Conservation (phyloP, 2,888 invertebrate genomes). For the Erebia epiphron region DNA sequence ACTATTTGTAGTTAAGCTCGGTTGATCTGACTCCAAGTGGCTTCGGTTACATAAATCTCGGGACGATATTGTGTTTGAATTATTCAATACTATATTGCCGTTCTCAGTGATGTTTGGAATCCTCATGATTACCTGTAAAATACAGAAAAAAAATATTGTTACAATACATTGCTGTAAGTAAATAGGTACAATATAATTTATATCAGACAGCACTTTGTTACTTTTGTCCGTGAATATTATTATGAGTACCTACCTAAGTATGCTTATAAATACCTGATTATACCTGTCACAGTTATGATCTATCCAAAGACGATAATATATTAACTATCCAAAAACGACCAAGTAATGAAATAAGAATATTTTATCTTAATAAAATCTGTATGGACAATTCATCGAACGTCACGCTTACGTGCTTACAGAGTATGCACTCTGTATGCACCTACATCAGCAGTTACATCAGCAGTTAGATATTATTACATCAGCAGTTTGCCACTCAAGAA, state of each 20-base stretch:
- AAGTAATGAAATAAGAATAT: too few relatives aligned
- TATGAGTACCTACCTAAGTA: background rate
- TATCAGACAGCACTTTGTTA: background rate
- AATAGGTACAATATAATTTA: background rate
- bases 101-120: constrained; percentile 63
- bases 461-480: too few relatives aligned
- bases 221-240: background rate
- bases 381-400: too few relatives aligned
- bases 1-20: constrained; percentile 49
- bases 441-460: too few relatives aligned
- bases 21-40: constrained; percentile 41
- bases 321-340: too few relatives aligned
- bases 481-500: too few relatives aligned
- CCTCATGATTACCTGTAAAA: constrained; percentile 72
- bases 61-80: constrained; percentile 47
- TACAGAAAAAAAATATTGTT: constrained; percentile 22
- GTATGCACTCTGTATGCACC: too few relatives aligned
- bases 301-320: too few relatives aligned
- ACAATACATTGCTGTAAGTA: too few relatives aligned
- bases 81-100: constrained; percentile 61
- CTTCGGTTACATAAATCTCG: constrained; percentile 39
- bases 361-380: too few relatives aligned
- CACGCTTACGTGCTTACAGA: too few relatives aligned
- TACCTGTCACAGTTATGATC: background rate
- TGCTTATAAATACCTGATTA: background rate